phyloP scores from a whole-genome alignment of 1,140 invertebrate species.

The Parapsyche elsis region DNA sequence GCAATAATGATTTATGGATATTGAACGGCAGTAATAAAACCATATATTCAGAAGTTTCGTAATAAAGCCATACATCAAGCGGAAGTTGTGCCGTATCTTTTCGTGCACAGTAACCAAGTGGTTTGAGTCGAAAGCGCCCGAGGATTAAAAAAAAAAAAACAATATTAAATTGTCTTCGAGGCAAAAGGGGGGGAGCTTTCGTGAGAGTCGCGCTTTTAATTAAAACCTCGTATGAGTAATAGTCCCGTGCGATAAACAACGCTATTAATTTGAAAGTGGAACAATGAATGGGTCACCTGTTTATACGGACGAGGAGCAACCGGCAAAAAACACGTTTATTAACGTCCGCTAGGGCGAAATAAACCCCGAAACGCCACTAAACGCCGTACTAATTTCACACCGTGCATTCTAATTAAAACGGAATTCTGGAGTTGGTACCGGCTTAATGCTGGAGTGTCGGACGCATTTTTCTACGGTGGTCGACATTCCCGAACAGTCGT shows the following conservation, averaged over 20 bases:
- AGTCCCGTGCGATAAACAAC: neutral
- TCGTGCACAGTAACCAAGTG: too few species aligned
- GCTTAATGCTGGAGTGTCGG: neutral
- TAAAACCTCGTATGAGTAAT: too few species aligned
- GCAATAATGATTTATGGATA: too few species aligned
- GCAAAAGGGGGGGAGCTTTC: too few species aligned
- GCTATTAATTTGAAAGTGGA: neutral
- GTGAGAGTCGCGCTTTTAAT: too few species aligned
- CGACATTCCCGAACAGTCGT: neutral
- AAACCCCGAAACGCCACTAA: neutral
- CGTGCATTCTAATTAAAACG: neutral
- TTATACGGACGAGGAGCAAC: neutral
- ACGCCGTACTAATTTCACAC: neutral
- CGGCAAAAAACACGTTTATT: conserved; percentile 13
- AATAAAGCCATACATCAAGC: too few species aligned
- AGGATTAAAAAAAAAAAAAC: too few species aligned
- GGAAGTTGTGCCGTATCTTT: too few species aligned
- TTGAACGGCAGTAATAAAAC: too few species aligned
- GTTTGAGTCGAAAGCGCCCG: too few species aligned
- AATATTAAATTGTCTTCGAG: too few species aligned
- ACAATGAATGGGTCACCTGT: conserved; percentile 9
- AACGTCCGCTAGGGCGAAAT: neutral
- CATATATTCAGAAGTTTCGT: too few species aligned
- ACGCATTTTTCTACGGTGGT: neutral
- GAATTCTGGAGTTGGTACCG: neutral